phyloP scores from a whole-genome alignment of 2,797 vertebrate species.

The Chaetodon trifasciatus region DNA sequence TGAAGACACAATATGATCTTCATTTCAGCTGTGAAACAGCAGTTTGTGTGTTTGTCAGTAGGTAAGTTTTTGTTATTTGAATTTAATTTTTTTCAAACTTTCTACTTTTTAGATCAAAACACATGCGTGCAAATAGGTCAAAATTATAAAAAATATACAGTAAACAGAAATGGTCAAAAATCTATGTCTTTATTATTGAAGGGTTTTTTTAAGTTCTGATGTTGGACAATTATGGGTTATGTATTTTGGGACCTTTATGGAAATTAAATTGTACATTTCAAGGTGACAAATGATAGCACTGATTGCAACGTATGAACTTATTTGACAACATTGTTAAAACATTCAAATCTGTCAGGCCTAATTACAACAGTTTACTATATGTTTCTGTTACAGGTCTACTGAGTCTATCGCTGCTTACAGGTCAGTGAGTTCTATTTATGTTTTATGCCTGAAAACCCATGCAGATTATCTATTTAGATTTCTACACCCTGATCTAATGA shows the following conservation, averaged over 20 bases:
- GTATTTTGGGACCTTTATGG: not conserved
- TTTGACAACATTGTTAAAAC: not conserved
- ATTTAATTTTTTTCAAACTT: constrained; percentile 3
- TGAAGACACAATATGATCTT: constrained; percentile 61
- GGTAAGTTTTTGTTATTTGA: constrained; percentile 60
- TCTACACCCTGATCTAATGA: not conserved
- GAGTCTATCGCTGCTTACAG: constrained; percentile 57
- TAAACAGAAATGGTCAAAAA: too few relatives aligned
- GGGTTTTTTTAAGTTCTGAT: not conserved
- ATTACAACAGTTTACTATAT: not conserved
- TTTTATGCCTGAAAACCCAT: not conserved
- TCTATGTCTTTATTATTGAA: too few relatives aligned
- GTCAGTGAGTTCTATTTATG: constrained; percentile 59
- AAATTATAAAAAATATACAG: not conserved
- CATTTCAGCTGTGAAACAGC: constrained; percentile 38
- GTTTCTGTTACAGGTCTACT: constrained; percentile 70
- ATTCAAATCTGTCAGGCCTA: not conserved
- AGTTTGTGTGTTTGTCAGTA: constrained; percentile 48
- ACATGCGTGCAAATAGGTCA: not conserved
- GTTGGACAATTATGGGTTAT: not conserved
- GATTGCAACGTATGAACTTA: not conserved
- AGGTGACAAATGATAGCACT: not conserved
- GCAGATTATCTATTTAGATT: not conserved
- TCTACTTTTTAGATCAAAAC: not conserved
- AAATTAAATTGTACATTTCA: not conserved